Evolutionary conservation across 2,888 invertebrate genomes (phyloP), one percentile per base, ranked within the genome.

Genomic region (Panopea generosa): DNA sequence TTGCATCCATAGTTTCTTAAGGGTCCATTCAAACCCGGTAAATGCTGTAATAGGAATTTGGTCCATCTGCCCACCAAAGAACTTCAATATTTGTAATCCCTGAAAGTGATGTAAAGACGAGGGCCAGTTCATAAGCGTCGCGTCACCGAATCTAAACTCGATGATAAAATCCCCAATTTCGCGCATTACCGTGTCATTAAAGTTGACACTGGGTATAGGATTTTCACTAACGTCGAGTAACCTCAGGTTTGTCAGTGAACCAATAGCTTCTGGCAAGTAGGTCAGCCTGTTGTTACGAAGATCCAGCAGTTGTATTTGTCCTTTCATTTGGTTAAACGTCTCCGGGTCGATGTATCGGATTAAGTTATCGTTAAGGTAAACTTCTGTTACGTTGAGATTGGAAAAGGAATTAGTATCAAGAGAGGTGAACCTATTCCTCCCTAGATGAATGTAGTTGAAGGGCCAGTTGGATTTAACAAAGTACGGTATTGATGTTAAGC

Each of bases 141-240:
- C 20, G 40, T 72, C 66, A 3, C 84, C 84, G 38, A 85, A 85
- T 14, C 71, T 45, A 40, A 85, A 83, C 16, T 76, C 82, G 1
- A n/a, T 62, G 0, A 85, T 49, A 33, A 61, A 80, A 33, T 80
- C 71, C 0, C 84, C 84, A 0, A 85, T 40, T 16, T 63, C 47
- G 18, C 74, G 61, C 68, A 85, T 69, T 0, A 80, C 78, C 1
- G 40, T 24, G 24, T 80, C 73, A 1, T 52, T 73, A 16, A 60
- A 67, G 26, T 55, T 60, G 0, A 14, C 16, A 24, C 63, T 49
- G 1, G 47, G 27, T n/a, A 81, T 77, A 1, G 69, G 74, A 24
- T 81, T 81, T n/a, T 65, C 52, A 9, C 68, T 40, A 1, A 85
- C 49, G 27, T 85, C 77, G 0, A 85, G 53, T 1, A n/a, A 29